Evolutionary conservation across 2,797 vertebrate genomes (phyloP), one percentile per base, ranked within the genome.

Genomic region (Potorous gilbertii): DNA sequence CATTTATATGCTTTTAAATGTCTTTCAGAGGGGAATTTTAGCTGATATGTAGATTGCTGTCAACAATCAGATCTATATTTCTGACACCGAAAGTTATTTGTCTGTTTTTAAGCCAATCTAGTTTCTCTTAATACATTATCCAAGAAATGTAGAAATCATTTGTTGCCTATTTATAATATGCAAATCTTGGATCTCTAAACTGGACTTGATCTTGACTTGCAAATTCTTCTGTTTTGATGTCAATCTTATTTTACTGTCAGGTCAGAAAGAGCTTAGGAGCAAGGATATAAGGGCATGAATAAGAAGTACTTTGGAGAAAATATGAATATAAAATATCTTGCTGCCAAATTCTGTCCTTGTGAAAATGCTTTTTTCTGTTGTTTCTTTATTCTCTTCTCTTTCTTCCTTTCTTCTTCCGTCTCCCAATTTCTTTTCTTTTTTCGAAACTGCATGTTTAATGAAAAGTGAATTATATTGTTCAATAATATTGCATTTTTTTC

Each of bases 51-150:
- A 54, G 94, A 55, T 66, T 96, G 6, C 59, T 93, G 57, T 87
- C 95, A 93, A 31, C 94, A 89, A 28, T 31, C 46, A 50, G 40
- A 81, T 56, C 21, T 89, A 54, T 27, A 91, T 54, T 95, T 31
- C 31, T 94, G 90, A 96, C 92, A 91, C 56, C 52, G 92, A 94
- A 96, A 55, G 1, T 95, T 93, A 52, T 55, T 97, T 96, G 24
- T 94, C 81, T 55, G 14, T 21, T 40, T 59, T 92, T 96, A 28
- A 94, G 93, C 0, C 92, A 96, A 57, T 95, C 31, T 62, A 34
- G 92, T 31, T 62, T 90, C 54, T 90, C 31, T 52, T 54, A 90
- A 91, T 27, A 74, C 34, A 93, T 95, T 93, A 90, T 92, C 94
- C 0, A 1, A 52, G n/a, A 1, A 54, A 2, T 24, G 18, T 62